Evolutionary conservation across 2,888 invertebrate species (phyloP), one percentile per base, ranked within the genome.

Genomic region (Drosophila nigricruria): DNA sequence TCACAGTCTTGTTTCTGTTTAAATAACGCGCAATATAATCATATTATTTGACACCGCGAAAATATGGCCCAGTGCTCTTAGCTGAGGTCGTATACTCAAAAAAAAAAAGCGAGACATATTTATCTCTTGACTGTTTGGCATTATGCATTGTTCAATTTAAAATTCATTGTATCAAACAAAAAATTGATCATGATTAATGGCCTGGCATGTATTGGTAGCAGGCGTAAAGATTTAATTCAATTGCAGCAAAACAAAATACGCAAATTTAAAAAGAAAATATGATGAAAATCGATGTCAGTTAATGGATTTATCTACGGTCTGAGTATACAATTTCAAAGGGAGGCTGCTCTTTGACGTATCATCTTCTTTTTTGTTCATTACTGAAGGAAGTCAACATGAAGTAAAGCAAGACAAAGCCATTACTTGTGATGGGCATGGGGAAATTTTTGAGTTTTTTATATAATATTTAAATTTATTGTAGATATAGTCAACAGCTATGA

Each of bases 131-230:
- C 71, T 73, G 64, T 36, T 70, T 25, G 63, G 52, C 67, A 66
- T 74, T 88, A 73, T 77, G 52, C 62, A 61, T 53, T 71, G 70
- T 66, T 74, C 67, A 64, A 83, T 75, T 81, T 75, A 66, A 75
- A 77, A 67, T 70, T 81, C 63, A 77, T 53, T 59, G 38, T 20
- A 23, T 20, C 47, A 30, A 30, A 8, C 23, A 56, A 61, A 47
- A 70, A 49, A 42, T 38, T 27, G 45, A 68, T 66, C 71, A 77
- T 87, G 89, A 83, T 89, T 87, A 83, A 83, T 83, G 81, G 69
- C 49, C 62, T 42, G 45, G 6, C 32, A 68, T 49, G 58, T 67
- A 65, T 72, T 57, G 25, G 43, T 56, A 62, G 60, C 68, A 60
- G 49, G 23, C 57, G 32, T 74, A 34, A 63, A 64, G 79, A 87